Base-by-base conservation (phyloP, 92 coral and sea anemone genomes). In the Nematostella vectensis region DNA sequence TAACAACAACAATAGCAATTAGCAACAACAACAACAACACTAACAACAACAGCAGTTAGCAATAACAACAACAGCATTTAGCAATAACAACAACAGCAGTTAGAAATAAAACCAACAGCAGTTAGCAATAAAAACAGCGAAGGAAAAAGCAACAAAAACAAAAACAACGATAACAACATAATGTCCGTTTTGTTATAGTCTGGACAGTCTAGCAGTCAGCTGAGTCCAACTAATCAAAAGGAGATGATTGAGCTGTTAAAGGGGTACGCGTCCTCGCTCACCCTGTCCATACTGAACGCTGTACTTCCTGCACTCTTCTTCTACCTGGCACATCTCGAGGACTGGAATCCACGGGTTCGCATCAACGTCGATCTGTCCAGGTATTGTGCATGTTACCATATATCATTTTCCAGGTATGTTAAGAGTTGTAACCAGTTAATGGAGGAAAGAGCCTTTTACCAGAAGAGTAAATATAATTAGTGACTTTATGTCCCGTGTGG, bases 241-340 rank as follows among this genome's bases (percentile, higher is more conserved):
- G 40, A 33, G 40, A 6, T 33, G 8, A 6, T 33, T 33, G 40
- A 15, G 8, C 40, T 85, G 29, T 18, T 76, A 23, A 63, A 80
- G 57, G 76, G 95, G 25, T 85, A 80, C 63, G 88, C 95, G 1
- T 85, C 80, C 15, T 70, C 95, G 3, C 59, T 85, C 52, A 85
- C 95, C 0, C 63, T 85, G 25, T 65, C 95, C 3, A 43, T 61
- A 6, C 75, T 85, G 25, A 83, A 78, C 45, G 60, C 71, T 25
- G 63, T 71, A 11, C 81, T 85, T 1, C 95, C 95, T 9, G 56
- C 49, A 25, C 30, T 85, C 0, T 85, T 85, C 57, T 85, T 60
- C 81, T 76, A 79, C 31, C 66, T 81, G 21, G 80, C 95, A 19
- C 77, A 68, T 21, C 27, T 85, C 28, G 95, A 85, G 59, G 88